Evolutionary conservation across 2,888 invertebrate species (phyloP).

Genomic region (Drosophila mimica): DNA sequence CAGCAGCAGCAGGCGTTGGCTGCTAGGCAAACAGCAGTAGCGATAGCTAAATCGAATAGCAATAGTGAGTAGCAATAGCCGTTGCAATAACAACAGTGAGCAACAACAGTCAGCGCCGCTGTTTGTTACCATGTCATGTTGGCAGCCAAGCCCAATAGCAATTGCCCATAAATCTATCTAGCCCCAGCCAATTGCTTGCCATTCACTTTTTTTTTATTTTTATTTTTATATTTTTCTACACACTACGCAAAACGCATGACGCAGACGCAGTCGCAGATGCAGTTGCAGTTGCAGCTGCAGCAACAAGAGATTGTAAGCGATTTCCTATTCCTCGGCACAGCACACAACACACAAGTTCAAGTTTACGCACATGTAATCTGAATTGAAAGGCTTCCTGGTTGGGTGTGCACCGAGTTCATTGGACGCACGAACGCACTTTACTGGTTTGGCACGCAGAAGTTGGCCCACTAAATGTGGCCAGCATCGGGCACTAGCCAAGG

Average conservation of each 20-base stretch:
- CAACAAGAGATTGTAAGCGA: conserved; percentile 2
- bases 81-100: conserved; percentile 19
- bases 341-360: conserved; percentile 58
- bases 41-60: conserved; percentile 2
- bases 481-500: conserved; percentile 42
- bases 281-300: conserved; percentile 5
- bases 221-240: conserved; percentile 24
- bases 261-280: conserved; percentile 51
- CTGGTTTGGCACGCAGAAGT: conserved; percentile 55
- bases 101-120: conserved; percentile 62
- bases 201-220: conserved; percentile 70
- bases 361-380: conserved; percentile 64
- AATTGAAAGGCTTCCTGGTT: conserved; percentile 57
- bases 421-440: conserved; percentile 64
- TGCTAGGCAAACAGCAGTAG: conserved; percentile 13
- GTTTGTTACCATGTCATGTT: conserved; percentile 76
- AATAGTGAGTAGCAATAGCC: conserved; percentile 1
- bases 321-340: conserved; percentile 31
- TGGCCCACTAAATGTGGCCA: conserved; percentile 59
- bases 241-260: conserved; percentile 68
- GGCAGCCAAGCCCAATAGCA: conserved; percentile 80
- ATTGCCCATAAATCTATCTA: conserved; percentile 76
- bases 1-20: conserved; percentile 11
- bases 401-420: conserved; percentile 46
- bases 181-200: conserved; percentile 51